These are phyloP conservation scores for Masnerella sp. DNA, from an alignment of 2,888 invertebrate species.

Conservation along the genomic window DNA sequence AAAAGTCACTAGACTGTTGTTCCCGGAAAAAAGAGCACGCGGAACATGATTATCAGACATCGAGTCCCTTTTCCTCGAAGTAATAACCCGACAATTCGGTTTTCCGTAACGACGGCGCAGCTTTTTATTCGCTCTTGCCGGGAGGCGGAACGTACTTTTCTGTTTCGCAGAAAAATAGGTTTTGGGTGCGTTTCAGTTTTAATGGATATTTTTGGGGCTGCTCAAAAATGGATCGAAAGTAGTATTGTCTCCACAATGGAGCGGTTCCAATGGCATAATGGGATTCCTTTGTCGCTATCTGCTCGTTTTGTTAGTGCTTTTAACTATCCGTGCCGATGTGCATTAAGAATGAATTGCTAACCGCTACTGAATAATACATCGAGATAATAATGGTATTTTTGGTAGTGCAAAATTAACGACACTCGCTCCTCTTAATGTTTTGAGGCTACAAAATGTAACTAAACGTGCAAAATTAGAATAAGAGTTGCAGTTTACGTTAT, in stretches of 20 bases:
- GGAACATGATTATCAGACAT: constrained; percentile 3
- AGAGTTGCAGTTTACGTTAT: neutral
- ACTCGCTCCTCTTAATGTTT: neutral
- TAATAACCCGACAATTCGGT: no score
- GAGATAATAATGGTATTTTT: constrained; percentile 18
- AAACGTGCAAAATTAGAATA: no score
- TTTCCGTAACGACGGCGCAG: no score
- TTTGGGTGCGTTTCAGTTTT: no score
- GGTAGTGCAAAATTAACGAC: constrained; percentile 17
- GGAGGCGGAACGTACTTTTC: no score
- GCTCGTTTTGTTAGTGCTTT: constrained; percentile 47
- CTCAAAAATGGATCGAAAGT: constrained; percentile 18
- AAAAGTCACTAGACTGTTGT: constrained; percentile 22
- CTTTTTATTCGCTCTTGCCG: no score
- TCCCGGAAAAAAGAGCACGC: neutral
- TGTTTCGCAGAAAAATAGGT: no score
- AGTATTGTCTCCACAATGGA: constrained; percentile 15
- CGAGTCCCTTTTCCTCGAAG: no score
- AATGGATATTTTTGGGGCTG: neutral
- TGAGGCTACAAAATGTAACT: no score
- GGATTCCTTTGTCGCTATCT: constrained; percentile 42
- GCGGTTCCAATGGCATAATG: constrained; percentile 15
- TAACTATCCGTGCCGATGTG: constrained; percentile 23
- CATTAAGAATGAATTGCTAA: constrained; percentile 3
- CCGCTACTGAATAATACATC: constrained; percentile 33